phyloP scores from a whole-genome alignment of 2,888 invertebrate species.

The Thymelicus lineola region DNA sequence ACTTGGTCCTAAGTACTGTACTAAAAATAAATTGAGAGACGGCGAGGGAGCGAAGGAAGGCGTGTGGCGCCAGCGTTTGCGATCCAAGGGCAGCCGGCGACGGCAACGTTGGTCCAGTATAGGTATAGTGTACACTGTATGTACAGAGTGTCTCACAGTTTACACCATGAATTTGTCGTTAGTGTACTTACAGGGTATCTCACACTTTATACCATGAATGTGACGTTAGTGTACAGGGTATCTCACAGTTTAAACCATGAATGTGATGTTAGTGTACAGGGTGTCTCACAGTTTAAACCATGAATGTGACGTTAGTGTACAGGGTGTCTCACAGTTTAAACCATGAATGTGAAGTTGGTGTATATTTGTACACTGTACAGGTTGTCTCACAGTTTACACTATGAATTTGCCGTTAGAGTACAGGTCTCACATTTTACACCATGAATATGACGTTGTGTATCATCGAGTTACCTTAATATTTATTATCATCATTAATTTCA shows the following conservation, averaged over 20 bases:
- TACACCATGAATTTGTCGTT: no score
- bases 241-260: not conserved
- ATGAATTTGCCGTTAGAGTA: no score
- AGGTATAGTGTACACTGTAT: not conserved
- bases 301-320: not conserved
- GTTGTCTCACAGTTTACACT: no score
- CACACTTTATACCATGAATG: no score
- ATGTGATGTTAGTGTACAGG: not conserved
- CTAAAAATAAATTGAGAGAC: conserved; percentile 56
- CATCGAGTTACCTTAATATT: no score
- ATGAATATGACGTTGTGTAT: not conserved
- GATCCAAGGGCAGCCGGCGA: conserved; percentile 29
- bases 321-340: no score
- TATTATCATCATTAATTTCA: no score
- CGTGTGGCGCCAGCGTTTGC: conserved; percentile 59
- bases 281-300: not conserved
- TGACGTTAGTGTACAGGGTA: no score
- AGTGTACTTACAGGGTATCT: no score
- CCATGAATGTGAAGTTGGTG: no score
- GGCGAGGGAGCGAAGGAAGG: conserved; percentile 36
- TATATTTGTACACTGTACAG: no score
- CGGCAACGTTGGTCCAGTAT: not conserved
- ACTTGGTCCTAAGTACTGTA: conserved; percentile 34
- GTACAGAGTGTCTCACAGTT: no score
- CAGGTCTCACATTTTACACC: not conserved